Evolutionary conservation across 1,140 invertebrate genomes (phyloP).

Genomic region (Psilanteris sp.): DNA sequence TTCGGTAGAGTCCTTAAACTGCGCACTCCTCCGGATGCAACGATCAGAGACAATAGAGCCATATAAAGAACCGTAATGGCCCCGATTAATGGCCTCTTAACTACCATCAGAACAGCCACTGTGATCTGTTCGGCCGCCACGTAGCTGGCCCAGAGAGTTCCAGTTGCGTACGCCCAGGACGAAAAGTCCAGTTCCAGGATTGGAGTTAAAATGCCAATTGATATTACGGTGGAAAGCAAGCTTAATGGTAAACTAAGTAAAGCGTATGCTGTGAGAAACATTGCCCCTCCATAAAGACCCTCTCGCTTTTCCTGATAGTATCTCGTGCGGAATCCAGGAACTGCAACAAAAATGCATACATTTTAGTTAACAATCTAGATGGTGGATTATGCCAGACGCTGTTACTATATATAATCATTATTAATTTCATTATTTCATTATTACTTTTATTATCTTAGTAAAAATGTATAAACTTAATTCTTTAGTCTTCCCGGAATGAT

Average conservation of each 20-base stretch:
- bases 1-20: constrained; percentile 81
- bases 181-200: constrained; percentile 72
- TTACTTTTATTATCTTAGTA: too few relatives aligned
- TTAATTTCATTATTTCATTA: too few relatives aligned
- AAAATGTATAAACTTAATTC: too few relatives aligned
- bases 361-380: too few relatives aligned
- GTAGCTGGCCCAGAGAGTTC: constrained; percentile 88
- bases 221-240: constrained; percentile 81
- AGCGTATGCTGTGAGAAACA: constrained; percentile 89
- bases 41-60: constrained; percentile 85
- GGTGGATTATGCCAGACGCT: too few relatives aligned
- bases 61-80: constrained; percentile 88
- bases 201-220: constrained; percentile 73
- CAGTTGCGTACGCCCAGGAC: constrained; percentile 74
- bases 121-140: constrained; percentile 91
- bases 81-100: constrained; percentile 88
- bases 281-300: constrained; percentile 91
- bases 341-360: too few relatives aligned
- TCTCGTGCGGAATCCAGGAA: constrained; percentile 89
- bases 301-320: constrained; percentile 94
- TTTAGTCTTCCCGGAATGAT: too few relatives aligned
- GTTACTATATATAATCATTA: too few relatives aligned
- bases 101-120: constrained; percentile 88
- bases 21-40: constrained; percentile 88
- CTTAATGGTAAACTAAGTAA: constrained; percentile 90